These are phyloP conservation scores for Grallaria varia DNA, from an alignment of 2,113 vertebrate species.

Conservation along the genomic window DNA sequence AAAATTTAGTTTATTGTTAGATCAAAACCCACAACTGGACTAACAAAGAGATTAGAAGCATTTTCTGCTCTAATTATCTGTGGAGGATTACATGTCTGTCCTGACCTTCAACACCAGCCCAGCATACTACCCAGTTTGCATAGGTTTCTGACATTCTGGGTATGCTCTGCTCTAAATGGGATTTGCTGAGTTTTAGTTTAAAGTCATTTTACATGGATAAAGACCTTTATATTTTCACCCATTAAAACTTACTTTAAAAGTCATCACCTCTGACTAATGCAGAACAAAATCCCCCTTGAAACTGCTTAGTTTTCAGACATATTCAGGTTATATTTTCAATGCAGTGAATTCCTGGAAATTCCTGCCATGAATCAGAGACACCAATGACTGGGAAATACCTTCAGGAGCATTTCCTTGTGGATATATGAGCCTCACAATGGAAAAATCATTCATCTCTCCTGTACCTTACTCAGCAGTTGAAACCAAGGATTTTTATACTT, in stretches of 20 bases:
- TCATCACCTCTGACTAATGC: background rate
- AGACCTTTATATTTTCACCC: background rate
- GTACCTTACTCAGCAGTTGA: background rate
- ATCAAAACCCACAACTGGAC: background rate
- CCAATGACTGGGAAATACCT: background rate
- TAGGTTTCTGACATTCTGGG: background rate
- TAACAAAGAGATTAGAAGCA: conserved; percentile 22
- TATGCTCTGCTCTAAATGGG: background rate
- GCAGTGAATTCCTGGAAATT: background rate
- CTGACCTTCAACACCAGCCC: background rate
- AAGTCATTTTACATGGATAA: background rate
- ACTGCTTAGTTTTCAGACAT: background rate
- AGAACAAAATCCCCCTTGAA: background rate
- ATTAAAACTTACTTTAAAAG: background rate
- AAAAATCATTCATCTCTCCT: background rate
- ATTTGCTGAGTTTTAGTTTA: background rate
- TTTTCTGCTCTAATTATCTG: conserved; percentile 44
- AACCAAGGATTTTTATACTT: background rate
- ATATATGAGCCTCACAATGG: background rate
- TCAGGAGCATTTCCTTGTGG: background rate
- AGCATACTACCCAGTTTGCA: background rate
- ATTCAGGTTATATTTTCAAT: background rate
- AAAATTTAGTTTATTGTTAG: conserved; percentile 10
- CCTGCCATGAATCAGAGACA: background rate
- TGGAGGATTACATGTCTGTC: background rate